These are phyloP conservation scores for Ailurus styani DNA, from an alignment of 2,113 vertebrate genomes.

Conservation along the genomic window DNA sequence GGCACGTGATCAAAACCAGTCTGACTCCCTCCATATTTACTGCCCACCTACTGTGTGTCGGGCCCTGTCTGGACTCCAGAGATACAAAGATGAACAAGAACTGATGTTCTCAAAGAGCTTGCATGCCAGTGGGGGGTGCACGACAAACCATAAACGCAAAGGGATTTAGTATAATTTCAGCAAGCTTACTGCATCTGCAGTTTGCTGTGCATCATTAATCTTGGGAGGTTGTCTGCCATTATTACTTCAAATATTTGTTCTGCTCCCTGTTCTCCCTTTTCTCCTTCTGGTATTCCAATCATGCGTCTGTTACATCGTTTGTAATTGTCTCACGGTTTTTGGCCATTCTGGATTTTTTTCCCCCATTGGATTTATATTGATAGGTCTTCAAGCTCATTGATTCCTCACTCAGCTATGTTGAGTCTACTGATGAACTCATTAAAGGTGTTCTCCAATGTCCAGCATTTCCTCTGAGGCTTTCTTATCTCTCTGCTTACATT, in stretches of 20 bases:
- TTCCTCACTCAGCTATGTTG: not conserved
- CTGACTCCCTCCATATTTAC: not conserved
- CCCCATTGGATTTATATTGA: not conserved
- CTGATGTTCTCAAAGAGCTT: not conserved
- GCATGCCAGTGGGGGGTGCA: fast-evolving
- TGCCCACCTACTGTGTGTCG: not conserved
- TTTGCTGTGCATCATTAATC: not conserved
- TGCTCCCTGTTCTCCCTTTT: not conserved
- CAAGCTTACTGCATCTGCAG: not conserved
- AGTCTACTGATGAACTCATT: not conserved
- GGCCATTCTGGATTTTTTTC: not conserved
- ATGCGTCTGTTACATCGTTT: not conserved
- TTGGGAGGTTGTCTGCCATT: not conserved
- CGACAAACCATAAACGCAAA: not conserved
- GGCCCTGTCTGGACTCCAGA: not conserved
- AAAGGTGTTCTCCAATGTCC: not conserved
- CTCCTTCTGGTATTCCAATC: not conserved
- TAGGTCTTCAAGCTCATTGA: not conserved
- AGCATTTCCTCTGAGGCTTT: not conserved
- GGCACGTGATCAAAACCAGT: not conserved
- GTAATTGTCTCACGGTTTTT: not conserved
- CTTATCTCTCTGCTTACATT: not conserved
- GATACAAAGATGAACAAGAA: not conserved
- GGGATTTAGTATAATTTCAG: not conserved
- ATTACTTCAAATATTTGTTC: not conserved